These are phyloP conservation scores for Gavialis gangeticus DNA, from an alignment of 2,113 vertebrate genomes.

Conservation along the genomic window DNA sequence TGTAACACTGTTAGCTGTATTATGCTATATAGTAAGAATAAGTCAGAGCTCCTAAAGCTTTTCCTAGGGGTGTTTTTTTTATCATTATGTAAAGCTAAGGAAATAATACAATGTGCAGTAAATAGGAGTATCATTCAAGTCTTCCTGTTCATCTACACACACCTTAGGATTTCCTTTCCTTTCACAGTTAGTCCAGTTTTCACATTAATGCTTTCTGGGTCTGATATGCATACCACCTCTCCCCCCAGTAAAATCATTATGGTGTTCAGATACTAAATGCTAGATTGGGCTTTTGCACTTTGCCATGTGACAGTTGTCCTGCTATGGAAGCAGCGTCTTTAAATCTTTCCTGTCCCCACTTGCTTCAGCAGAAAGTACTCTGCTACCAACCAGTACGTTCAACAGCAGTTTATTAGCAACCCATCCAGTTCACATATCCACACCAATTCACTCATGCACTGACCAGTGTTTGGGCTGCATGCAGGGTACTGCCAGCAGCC, in stretches of 20 bases:
- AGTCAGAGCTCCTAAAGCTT: neutral
- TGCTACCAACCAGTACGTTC: neutral
- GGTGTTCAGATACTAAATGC: neutral
- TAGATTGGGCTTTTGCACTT: neutral
- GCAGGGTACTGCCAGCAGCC: too few relatives aligned
- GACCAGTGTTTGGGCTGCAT: too few relatives aligned
- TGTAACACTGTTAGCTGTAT: neutral
- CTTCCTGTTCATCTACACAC: neutral
- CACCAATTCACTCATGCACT: too few relatives aligned
- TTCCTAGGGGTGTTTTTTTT: neutral
- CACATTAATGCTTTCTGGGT: neutral
- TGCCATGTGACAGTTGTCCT: neutral
- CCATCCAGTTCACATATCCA: too few relatives aligned
- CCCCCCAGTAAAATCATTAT: neutral
- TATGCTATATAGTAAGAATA: neutral
- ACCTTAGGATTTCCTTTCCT: neutral
- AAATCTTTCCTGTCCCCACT: accelerated
- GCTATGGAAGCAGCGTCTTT: neutral
- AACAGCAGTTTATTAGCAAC: neutral
- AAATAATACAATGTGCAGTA: constrained; percentile 4
- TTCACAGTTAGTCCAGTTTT: neutral
- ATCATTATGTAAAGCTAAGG: neutral
- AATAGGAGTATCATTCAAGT: neutral
- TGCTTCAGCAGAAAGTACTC: neutral
- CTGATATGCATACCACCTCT: neutral